Evolutionary conservation across 2,113 vertebrate genomes (phyloP).

Genomic region (Cyanistes caeruleus): DNA sequence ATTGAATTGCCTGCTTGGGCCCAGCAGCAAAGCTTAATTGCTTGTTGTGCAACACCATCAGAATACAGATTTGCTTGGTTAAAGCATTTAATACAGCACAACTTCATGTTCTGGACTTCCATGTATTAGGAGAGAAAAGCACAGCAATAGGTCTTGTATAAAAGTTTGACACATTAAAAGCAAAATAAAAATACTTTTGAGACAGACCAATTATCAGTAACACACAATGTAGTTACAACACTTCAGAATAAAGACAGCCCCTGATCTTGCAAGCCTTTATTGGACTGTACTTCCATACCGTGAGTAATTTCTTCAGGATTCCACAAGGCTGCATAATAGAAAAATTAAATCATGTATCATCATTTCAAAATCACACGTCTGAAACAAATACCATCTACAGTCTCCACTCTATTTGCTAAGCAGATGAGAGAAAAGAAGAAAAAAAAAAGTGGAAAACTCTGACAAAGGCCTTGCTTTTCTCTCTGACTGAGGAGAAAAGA

Average conservation of each 20-base stretch:
- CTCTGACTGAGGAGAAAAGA: background rate
- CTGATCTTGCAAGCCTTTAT: background rate
- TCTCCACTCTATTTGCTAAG: background rate
- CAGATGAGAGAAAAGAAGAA: background rate
- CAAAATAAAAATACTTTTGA: background rate
- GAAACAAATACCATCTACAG: background rate
- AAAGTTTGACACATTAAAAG: background rate
- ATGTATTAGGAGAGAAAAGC: background rate
- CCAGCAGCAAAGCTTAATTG: background rate
- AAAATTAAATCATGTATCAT: constrained; percentile 14
- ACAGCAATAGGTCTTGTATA: background rate
- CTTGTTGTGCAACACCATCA: background rate
- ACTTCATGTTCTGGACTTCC: background rate
- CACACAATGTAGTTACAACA: background rate
- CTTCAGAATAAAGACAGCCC: background rate
- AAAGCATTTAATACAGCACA: background rate
- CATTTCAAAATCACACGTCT: background rate
- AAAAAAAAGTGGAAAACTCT: background rate
- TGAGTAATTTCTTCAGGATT: background rate
- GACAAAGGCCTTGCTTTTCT: background rate
- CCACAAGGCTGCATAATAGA: background rate
- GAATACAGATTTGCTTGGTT: background rate
- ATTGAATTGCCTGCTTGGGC: fast-evolving
- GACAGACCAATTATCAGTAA: background rate
- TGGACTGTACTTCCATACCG: background rate